Percentiles rank a stretch among this genome's conserved stretches.
Evolutionary conservation across 2,797 vertebrate genomes (phyloP).

Genomic region (Rhinatrema bivittatum): DNA sequence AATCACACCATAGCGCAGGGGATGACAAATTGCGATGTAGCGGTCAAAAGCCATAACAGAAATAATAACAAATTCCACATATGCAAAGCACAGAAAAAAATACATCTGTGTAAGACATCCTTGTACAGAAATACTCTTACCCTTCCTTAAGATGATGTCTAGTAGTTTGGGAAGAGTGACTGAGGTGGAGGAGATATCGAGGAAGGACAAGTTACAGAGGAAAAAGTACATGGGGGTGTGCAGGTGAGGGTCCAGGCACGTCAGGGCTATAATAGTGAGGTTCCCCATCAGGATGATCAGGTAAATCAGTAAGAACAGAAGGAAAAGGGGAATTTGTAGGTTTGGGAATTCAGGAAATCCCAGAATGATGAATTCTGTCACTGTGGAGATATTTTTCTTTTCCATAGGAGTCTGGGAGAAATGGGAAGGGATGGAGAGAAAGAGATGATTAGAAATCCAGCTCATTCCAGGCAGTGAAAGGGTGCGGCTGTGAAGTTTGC

Average conservation of each 20-base stretch:
- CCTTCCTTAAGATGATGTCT: too few relatives aligned
- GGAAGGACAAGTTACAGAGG: constrained; percentile 24
- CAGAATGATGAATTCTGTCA: constrained; percentile 19
- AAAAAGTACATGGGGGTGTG: constrained; percentile 36
- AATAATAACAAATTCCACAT: constrained; percentile 26
- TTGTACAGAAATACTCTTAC: constrained; percentile 28
- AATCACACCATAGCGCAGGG: constrained; percentile 7
- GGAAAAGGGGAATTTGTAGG: too few relatives aligned
- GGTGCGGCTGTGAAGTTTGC: too few relatives aligned
- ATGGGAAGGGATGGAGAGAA: too few relatives aligned
- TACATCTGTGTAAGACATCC: constrained; percentile 19
- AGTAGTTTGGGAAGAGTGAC: constrained; percentile 26
- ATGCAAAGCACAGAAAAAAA: constrained; percentile 23
- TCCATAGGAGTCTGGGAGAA: too few relatives aligned
- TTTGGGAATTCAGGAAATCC: too few relatives aligned
- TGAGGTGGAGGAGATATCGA: constrained; percentile 26
- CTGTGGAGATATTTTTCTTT: too few relatives aligned
- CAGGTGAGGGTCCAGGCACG: constrained; percentile 13
- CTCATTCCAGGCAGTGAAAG: too few relatives aligned
- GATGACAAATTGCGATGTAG: constrained; percentile 24
- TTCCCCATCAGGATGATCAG: too few relatives aligned
- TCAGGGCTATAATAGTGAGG: constrained; percentile 21
- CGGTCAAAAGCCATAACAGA: constrained; percentile 27
- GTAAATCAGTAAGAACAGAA: too few relatives aligned
- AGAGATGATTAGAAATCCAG: too few relatives aligned